Evolutionary conservation across 1,140 invertebrate genomes (phyloP).

Genomic region (Orchesella cincta): DNA sequence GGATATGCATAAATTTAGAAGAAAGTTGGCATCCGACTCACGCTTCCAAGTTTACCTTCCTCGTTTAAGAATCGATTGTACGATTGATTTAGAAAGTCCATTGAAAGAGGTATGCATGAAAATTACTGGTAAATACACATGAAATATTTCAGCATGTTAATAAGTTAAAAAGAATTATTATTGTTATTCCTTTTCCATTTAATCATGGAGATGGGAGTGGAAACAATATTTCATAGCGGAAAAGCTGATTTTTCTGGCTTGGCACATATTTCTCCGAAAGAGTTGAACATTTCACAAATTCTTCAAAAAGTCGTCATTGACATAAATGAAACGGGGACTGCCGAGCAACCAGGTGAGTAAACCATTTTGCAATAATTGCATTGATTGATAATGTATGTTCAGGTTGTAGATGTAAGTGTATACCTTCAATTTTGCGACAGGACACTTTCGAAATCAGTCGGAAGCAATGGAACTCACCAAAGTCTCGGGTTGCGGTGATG

Average conservation of each 20-base stretch:
- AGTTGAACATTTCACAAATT: neutral
- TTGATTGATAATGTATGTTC: too few species aligned
- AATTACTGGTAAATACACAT: neutral
- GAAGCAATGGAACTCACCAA: too few species aligned
- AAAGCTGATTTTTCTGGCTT: slow-evolving; percentile 24
- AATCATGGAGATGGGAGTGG: neutral
- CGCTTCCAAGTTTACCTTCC: slow-evolving; percentile 5
- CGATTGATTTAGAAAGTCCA: slow-evolving; percentile 14
- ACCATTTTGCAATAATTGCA: too few species aligned
- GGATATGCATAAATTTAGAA: neutral
- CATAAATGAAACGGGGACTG: neutral
- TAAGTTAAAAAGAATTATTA: neutral
- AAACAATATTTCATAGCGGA: neutral
- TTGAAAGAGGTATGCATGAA: slow-evolving; percentile 24
- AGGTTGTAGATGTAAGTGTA: too few species aligned
- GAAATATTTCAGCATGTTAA: too few species aligned
- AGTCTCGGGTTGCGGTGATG: too few species aligned
- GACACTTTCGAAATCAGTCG: too few species aligned
- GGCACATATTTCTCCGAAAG: neutral
- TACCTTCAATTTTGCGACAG: too few species aligned
- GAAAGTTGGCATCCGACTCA: neutral
- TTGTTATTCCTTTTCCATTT: neutral
- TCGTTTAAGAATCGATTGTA: neutral
- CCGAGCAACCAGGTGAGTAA: neutral
- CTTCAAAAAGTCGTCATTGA: slow-evolving; percentile 2